Percentiles rank a stretch among this genome's conserved stretches.
These are phyloP conservation scores for Notarius quadriscutis DNA, from an alignment of 2,113 vertebrate genomes.

Conservation along the genomic window DNA sequence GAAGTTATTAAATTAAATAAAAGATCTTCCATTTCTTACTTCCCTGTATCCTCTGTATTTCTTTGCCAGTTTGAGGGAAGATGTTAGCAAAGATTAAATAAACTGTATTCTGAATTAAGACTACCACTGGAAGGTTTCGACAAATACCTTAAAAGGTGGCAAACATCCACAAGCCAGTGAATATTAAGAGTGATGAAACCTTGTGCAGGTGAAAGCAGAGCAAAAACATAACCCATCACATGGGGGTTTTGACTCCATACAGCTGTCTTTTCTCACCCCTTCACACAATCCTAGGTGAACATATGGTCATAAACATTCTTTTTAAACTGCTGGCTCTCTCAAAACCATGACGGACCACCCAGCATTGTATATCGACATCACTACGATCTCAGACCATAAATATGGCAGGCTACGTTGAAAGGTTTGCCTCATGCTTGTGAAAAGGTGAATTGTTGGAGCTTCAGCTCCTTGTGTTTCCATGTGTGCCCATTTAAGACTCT, in stretches of 20 bases:
- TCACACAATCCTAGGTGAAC: conserved; percentile 17
- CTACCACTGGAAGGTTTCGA: neutral
- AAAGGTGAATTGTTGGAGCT: conserved; percentile 29
- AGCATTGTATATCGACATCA: conserved; percentile 50
- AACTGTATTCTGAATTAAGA: neutral
- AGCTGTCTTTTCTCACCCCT: neutral
- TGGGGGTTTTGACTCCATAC: neutral
- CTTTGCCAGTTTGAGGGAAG: neutral
- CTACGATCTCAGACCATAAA: conserved; percentile 46
- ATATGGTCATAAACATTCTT: conserved; percentile 44
- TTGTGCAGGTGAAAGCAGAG: conserved; percentile 18
- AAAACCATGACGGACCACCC: conserved; percentile 52
- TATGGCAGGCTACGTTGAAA: conserved; percentile 26
- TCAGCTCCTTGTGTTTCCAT: conserved; percentile 23
- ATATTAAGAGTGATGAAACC: neutral
- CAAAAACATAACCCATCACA: neutral
- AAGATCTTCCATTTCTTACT: neutral
- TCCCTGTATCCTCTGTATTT: neutral
- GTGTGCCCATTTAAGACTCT: conserved; percentile 26
- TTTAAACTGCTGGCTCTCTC: conserved; percentile 16
- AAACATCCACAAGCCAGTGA: neutral
- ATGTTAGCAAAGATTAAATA: neutral
- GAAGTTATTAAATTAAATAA: neutral
- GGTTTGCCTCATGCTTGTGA: conserved; percentile 22
- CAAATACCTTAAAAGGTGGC: neutral